Evolutionary conservation across 2,113 vertebrate species (phyloP), one percentile per base, ranked within the genome.

Genomic region (Ginglymostoma cirratum): DNA sequence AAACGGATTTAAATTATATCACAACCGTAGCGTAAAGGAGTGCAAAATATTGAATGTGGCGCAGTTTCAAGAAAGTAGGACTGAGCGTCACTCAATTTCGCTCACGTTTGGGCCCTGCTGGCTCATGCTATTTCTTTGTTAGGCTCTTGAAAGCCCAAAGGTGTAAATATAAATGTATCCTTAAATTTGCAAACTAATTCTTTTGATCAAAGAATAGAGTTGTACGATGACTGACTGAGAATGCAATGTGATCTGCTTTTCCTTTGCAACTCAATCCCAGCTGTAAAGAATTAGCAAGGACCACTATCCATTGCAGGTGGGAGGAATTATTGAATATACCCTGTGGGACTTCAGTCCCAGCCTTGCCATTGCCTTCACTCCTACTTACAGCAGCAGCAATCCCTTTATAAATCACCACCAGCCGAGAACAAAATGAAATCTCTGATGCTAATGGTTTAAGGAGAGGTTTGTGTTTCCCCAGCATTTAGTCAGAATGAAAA

Each of bases 341-440:
- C 92, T 5, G 45, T 14, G 15, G 92, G 42, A 12, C 38, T 21
- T 3, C 19, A 14, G 12, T 52, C 19, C 38, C 80, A 83, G 87
- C 52, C 48, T 89, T 61, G 87, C 27, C 87, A 69, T 27, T 5
- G 38, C 7, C 5, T 94, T 69, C 61, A 23, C 66, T 67, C 23
- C 38, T 55, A n/a, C 27, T 61, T 21, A 19, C 65, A 45, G 42
- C 8, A 30, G 86, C 48, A 52, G 24, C 65, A 94, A 69, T 23
- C 61, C 10, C 90, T 24, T 15, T 19, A 27, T 45, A 69, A 94
- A 69, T 70, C 38, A 7, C 66, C 66, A 42, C 92, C 92, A 94
- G 65, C 92, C 38, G 66, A 94, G 92, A 94, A 94, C 38, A 24
- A 24, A 94, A 69, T 70, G 38, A 69, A 94, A 94, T 45, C 38